phyloP scores from a whole-genome alignment of 2,113 vertebrate species.

The Mormyrus iriodes region DNA sequence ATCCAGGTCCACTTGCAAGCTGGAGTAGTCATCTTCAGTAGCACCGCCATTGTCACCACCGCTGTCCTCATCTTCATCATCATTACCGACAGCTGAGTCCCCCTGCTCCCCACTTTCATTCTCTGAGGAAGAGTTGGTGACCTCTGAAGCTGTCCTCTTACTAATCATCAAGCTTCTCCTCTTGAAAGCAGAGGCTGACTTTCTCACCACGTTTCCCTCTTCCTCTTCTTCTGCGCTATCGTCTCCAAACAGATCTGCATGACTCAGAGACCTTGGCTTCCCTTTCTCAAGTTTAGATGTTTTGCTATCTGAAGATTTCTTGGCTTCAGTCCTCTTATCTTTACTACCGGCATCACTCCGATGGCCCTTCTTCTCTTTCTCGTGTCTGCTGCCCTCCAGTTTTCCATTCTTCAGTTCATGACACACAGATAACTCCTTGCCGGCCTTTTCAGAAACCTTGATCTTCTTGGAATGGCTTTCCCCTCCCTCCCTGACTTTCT shows the following conservation, averaged over 20 bases:
- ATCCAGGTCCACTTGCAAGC: slow-evolving; percentile 78
- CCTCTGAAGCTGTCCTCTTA: slow-evolving; percentile 48
- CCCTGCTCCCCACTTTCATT: slow-evolving; percentile 46
- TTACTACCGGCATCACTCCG: slow-evolving; percentile 44
- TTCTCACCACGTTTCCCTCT: slow-evolving; percentile 53
- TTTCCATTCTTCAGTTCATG: slow-evolving; percentile 62
- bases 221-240: slow-evolving; percentile 79
- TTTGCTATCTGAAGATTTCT: slow-evolving; percentile 32
- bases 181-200: slow-evolving; percentile 50
- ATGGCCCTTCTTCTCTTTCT: slow-evolving; percentile 45
- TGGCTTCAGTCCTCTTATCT: slow-evolving; percentile 30
- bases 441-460: slow-evolving; percentile 38
- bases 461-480: slow-evolving; percentile 47
- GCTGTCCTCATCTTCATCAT: slow-evolving; percentile 44
- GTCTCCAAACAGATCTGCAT: slow-evolving; percentile 84
- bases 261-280: slow-evolving; percentile 71
- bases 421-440: slow-evolving; percentile 46
- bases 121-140: slow-evolving; percentile 46
- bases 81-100: slow-evolving; percentile 26
- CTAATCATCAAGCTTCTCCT: slow-evolving; percentile 37
- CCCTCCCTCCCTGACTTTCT: slow-evolving; percentile 41
- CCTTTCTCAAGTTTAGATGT: slow-evolving; percentile 21
- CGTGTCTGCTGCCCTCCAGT: slow-evolving; percentile 39
- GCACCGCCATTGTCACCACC: slow-evolving; percentile 18
- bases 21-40: slow-evolving; percentile 56